These are phyloP conservation scores for Nemotelus pantherinus DNA, from an alignment of 2,888 invertebrate species.

Conservation along the genomic window DNA sequence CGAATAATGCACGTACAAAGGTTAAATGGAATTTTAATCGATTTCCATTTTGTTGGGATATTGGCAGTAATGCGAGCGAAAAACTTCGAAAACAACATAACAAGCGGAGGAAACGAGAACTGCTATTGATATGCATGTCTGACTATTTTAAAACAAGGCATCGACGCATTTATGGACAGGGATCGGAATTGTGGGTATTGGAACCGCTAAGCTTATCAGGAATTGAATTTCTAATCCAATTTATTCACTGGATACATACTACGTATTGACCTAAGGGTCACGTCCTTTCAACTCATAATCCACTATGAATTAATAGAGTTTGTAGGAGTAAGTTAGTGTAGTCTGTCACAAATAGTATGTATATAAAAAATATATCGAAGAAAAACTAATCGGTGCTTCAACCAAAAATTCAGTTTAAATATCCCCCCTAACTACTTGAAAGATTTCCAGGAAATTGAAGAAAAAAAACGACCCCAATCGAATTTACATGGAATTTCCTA, in stretches of 20 bases:
- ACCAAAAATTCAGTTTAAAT: too few relatives aligned
- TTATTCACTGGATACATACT: conserved; percentile 24
- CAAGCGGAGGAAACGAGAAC: neutral
- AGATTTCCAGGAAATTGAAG: too few relatives aligned
- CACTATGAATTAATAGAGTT: too few relatives aligned
- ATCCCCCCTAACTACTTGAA: too few relatives aligned
- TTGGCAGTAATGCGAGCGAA: neutral
- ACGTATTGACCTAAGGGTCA: too few relatives aligned
- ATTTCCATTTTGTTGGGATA: conserved; percentile 5
- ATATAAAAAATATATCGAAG: too few relatives aligned
- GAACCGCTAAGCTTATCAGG: conserved; percentile 17
- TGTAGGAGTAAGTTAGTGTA: too few relatives aligned
- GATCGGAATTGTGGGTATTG: conserved; percentile 6
- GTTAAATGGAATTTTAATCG: conserved; percentile 39
- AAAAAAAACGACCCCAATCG: too few relatives aligned
- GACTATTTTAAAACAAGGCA: neutral
- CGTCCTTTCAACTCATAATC: too few relatives aligned
- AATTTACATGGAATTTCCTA: too few relatives aligned
- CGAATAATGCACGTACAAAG: conserved; percentile 8
- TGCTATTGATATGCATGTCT: conserved; percentile 28
- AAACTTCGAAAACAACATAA: neutral
- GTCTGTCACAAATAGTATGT: too few relatives aligned
- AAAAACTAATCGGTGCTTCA: too few relatives aligned
- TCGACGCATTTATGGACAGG: neutral
- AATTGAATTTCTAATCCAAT: conserved; percentile 39